These are phyloP conservation scores for Trematomus loennbergii DNA, from an alignment of 2,113 vertebrate species.

Conservation along the genomic window DNA sequence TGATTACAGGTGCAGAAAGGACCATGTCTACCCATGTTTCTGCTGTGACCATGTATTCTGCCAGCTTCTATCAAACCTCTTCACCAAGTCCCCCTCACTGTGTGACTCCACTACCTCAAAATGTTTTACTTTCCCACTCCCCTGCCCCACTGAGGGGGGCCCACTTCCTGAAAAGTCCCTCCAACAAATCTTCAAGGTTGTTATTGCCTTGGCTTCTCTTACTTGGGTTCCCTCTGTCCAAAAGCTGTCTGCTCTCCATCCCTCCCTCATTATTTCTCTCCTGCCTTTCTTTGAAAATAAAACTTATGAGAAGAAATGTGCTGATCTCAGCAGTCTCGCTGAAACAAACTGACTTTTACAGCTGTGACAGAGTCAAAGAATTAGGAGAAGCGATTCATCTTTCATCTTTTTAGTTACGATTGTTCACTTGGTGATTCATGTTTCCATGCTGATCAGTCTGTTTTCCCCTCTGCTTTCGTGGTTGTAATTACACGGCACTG, in stretches of 20 bases:
- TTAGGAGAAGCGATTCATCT: background rate
- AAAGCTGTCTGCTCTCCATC: conserved; percentile 6
- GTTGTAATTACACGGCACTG: background rate
- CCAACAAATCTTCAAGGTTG: conserved; percentile 36
- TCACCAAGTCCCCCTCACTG: background rate
- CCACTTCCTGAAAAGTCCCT: conserved; percentile 50
- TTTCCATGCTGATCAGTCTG: conserved; percentile 14
- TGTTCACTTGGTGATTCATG: background rate
- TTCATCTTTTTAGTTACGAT: background rate
- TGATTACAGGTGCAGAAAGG: conserved; percentile 45
- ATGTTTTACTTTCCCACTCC: background rate
- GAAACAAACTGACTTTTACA: conserved; percentile 8
- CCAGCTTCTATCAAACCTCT: background rate
- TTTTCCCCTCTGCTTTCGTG: conserved; percentile 42
- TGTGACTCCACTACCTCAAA: background rate
- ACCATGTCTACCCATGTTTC: conserved; percentile 1
- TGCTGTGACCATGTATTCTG: background rate
- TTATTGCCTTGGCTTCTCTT: conserved; percentile 37
- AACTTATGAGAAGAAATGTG: conserved; percentile 41
- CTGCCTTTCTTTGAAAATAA: background rate
- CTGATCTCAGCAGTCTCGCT: conserved; percentile 32
- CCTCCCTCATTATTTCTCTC: conserved; percentile 10
- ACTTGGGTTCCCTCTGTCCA: conserved; percentile 17
- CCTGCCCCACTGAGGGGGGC: conserved; percentile 15
- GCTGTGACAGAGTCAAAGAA: background rate